Evolutionary conservation across 2,888 invertebrate species (phyloP).

Genomic region (Mythimna loreyi): DNA sequence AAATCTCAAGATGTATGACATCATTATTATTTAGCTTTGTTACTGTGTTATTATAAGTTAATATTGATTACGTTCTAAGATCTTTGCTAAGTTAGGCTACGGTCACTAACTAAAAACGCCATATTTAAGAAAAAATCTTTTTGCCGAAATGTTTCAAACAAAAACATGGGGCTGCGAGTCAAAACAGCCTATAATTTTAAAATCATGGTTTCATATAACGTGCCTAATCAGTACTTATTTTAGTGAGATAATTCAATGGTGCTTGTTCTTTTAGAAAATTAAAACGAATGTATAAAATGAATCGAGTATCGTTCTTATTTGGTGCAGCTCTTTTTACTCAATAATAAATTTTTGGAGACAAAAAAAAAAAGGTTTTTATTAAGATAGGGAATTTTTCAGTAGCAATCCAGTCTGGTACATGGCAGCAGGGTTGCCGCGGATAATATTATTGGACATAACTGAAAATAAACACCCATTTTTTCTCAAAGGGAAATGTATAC

Average conservation of each 20-base stretch:
- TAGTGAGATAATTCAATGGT: constrained; percentile 53
- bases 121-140: not conserved
- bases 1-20: constrained; percentile 41
- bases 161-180: not conserved
- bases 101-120: constrained; percentile 1
- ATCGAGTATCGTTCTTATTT: not conserved
- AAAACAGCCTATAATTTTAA: not conserved
- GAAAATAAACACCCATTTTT: not conserved
- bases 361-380: not conserved
- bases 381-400: not conserved
- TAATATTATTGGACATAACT: not conserved
- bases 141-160: constrained; percentile 11
- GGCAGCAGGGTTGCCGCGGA: not conserved
- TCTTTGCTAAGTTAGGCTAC: not conserved
- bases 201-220: constrained; percentile 20
- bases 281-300: constrained; percentile 13
- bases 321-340: constrained; percentile 7
- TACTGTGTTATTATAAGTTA: constrained; percentile 30
- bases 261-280: constrained; percentile 45
- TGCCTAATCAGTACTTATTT: constrained; percentile 44
- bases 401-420: not conserved
- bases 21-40: constrained; percentile 26
- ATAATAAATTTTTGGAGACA: not conserved
- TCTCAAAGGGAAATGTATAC: not conserved
- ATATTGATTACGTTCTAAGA: constrained; percentile 11